Evolutionary conservation across 2,888 invertebrate species (phyloP), one percentile per base, ranked within the genome.

Genomic region (Chouioia cunea): DNA sequence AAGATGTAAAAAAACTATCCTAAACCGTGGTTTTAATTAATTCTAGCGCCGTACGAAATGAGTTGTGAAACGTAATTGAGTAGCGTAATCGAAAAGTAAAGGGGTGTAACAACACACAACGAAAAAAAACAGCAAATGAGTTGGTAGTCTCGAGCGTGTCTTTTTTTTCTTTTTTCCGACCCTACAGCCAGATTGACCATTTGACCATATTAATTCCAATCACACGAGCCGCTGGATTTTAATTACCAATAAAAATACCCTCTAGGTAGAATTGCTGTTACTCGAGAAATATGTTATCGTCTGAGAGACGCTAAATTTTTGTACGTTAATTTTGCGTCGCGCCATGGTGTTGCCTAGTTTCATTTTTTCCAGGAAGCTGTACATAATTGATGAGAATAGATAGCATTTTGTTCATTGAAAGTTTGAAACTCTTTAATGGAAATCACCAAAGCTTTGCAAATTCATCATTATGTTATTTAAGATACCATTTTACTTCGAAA

Each of bases 181-280:
- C 79, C 64, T 73, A 75, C 74, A 79, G 78, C 75, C 52, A 76
- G 75, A 80, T 80, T 80, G 81, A 80, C 82, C 81, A 76, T 80
- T 83, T 83, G 82, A 81, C 82, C 84, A 83, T 71, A 73, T 84
- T 83, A 83, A 83, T 83, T 82, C 79, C 82, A 83, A 83, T 84
- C 81, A 82, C 81, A 81, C 83, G 81, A 80, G 72, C 79, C 76
- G 79, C 77, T 81, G 79, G 80, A 76, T 84, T 84, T 85, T 84
- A 85, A 85, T 85, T 83, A 84, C 81, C 83, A 80, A 83, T 84
- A 83, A 85, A 81, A 84, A 82, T 80, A 76, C 79, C 75, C 77
- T 47, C 47, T 48, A 58, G 77, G 77, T 74, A 78, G 74, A 36
- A 36, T 36, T 36, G 36, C 76, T 76, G 78, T 79, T 79, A 77